Base-by-base conservation (phyloP, 1,140 invertebrate genomes). In the Drosophila sechellia region DNA sequence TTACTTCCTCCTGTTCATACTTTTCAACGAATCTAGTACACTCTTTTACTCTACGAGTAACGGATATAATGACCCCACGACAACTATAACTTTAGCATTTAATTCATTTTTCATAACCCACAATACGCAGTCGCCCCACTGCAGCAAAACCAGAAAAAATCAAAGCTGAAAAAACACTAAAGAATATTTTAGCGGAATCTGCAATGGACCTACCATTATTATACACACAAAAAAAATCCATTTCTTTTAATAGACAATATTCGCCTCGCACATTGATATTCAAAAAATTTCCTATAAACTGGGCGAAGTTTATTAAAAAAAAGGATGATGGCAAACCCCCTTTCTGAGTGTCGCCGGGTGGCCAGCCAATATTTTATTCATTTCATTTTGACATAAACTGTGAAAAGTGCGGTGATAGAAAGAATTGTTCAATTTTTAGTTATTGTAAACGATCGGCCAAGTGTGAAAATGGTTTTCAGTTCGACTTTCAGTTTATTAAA, bases 361-460 rank as follows among this genome's bases (percentile, higher is more conserved):
- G 40, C 52, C 52, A 58, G 34, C 79, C 87, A 79, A 86, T 86
- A 89, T 86, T 86, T 86, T 86, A 86, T 86, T 86, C 83, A 86
- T 87, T 86, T 81, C 59, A 57, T 73, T 87, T 86, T 78, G 65
- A 68, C 46, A 64, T 35, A 58, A 64, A 53, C 45, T 52, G 48
- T 40, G 39, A 40, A 70, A 74, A 76, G 48, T 66, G 57, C 64
- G 57, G 50, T 15, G 43, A 65, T 66, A 49, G 63, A 69, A 31
- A 56, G 66, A 57, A 70, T 39, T 25, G 42, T 37, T 55, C 52
- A 72, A 79, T 70, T 86, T 79, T 87, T 71, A 56, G 65, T 81
- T 76, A 87, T 86, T 86, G 83, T 87, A 64, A 76, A 40, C 76
- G 73, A 79, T 83, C 66, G 52, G 48, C 74, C 70, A 87, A 87